phyloP scores from a whole-genome alignment of 1,140 invertebrate species.

The Andricus grossulariae region DNA sequence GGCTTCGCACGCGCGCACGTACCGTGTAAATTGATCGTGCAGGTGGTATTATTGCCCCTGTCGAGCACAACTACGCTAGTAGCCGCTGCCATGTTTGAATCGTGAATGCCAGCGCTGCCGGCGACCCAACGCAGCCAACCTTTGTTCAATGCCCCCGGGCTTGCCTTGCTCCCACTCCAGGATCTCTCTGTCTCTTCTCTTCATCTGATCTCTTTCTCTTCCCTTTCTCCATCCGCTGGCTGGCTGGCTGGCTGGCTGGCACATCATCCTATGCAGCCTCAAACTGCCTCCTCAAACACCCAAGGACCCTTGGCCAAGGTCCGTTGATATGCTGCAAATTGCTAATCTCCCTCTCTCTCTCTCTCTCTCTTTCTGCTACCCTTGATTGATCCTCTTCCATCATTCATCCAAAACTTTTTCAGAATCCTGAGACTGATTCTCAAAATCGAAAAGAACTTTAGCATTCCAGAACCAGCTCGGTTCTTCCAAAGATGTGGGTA shows the following conservation, averaged over 20 bases:
- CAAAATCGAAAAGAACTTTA: too few relatives aligned
- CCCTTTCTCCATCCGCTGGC: slow-evolving; percentile 7
- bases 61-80: slow-evolving; percentile 95
- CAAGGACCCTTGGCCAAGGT: too few relatives aligned
- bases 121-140: slow-evolving; percentile 60
- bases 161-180: slow-evolving; percentile 52
- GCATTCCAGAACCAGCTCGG: too few relatives aligned
- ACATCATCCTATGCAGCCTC: background rate
- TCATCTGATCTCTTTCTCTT: slow-evolving; percentile 14
- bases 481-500: too few relatives aligned
- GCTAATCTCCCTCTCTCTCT: too few relatives aligned
- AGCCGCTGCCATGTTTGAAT: slow-evolving; percentile 86
- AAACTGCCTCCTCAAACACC: background rate
- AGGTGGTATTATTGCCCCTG: slow-evolving; percentile 95
- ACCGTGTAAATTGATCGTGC: slow-evolving; percentile 95
- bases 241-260: background rate
- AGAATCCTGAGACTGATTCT: too few relatives aligned
- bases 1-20: slow-evolving; percentile 71
- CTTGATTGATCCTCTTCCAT: too few relatives aligned
- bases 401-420: too few relatives aligned
- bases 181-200: slow-evolving; percentile 38
- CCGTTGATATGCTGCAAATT: too few relatives aligned
- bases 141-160: slow-evolving; percentile 65
- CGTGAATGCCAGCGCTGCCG: slow-evolving; percentile 67
- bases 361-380: too few relatives aligned